Evolutionary conservation across 2,888 invertebrate genomes (phyloP), one percentile per base, ranked within the genome.

Genomic region (Actias luna): DNA sequence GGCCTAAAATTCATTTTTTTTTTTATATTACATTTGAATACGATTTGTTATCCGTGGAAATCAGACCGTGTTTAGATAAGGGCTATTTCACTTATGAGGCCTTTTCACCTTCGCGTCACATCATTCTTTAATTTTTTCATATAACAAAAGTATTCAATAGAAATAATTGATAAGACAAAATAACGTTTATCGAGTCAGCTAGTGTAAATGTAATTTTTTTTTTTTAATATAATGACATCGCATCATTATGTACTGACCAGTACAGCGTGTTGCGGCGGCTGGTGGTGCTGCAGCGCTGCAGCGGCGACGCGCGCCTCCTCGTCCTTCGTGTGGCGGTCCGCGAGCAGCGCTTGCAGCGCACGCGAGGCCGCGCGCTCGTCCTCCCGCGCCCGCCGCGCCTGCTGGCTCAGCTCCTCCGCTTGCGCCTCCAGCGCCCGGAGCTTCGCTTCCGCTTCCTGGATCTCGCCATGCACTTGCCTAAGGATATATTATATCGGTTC

Each of bases 381-480:
- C 4, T 93, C 75, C 2, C 82, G 81, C 46, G 87, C 90, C 50
- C 80, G 73, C 69, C 79, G 68, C 25, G 82, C 84, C 22, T 93
- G 79, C 14, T 73, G 76, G 59, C 77, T 81, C 65, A 84, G 68
- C 69, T 84, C 78, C 73, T 88, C 78, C 1, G 86, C 87, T 14
- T 83, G 73, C 27, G 82, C 82, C 46, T 88, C 84, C 0, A 85
- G 68, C 31, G 76, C 69, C 4, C 79, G 68, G 8, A 77, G 82
- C 0, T 66, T 71, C 36, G 66, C 63, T 64, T 92, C 85, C 16
- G 84, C 78, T 50, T 89, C 89, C 18, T 72, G 63, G 35, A 93
- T 82, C 68, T 94, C 93, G 4, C 80, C 80, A 63, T 71, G 57
- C 62, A 86, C 69, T 76, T 87, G 86, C 39, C 87, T 87, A 67